phyloP scores from a whole-genome alignment of 2,113 vertebrate genomes.

The Oostethus manadensis region DNA sequence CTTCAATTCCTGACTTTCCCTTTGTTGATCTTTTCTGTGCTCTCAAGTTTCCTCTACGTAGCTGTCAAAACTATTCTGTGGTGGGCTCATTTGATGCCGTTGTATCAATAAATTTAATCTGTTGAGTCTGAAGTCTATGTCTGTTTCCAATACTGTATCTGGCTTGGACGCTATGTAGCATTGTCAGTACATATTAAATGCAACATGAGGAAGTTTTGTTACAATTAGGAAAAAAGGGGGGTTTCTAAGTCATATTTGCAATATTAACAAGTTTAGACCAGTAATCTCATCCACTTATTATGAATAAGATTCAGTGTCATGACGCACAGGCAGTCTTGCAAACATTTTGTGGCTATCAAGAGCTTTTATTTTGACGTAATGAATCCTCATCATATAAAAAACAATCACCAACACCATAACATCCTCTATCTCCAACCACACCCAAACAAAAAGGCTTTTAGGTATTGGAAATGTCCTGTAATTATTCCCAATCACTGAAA shows the following conservation, averaged over 20 bases:
- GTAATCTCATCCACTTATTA: too few relatives aligned
- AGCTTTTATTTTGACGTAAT: too few relatives aligned
- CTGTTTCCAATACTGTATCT: conserved; percentile 48
- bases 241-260: background rate
- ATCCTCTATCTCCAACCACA: background rate
- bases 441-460: background rate
- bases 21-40: conserved; percentile 17
- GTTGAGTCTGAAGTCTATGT: conserved; percentile 53
- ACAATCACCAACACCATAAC: background rate
- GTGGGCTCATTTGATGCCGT: conserved; percentile 40
- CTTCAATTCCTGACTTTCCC: conserved; percentile 30
- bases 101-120: conserved; percentile 51
- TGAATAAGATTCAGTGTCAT: background rate
- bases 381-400: too few relatives aligned
- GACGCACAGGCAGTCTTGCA: too few relatives aligned
- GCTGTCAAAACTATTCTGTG: conserved; percentile 44
- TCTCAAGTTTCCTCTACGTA: conserved; percentile 44
- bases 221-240: background rate
- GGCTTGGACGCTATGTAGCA: conserved; percentile 27
- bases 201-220: conserved; percentile 11
- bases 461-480: conserved; percentile 5
- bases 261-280: background rate
- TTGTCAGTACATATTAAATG: conserved; percentile 42
- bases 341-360: too few relatives aligned
- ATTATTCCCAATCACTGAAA: conserved; percentile 5